Base-by-base conservation (phyloP, 23 tunicate genomes). In the Styela clava region DNA sequence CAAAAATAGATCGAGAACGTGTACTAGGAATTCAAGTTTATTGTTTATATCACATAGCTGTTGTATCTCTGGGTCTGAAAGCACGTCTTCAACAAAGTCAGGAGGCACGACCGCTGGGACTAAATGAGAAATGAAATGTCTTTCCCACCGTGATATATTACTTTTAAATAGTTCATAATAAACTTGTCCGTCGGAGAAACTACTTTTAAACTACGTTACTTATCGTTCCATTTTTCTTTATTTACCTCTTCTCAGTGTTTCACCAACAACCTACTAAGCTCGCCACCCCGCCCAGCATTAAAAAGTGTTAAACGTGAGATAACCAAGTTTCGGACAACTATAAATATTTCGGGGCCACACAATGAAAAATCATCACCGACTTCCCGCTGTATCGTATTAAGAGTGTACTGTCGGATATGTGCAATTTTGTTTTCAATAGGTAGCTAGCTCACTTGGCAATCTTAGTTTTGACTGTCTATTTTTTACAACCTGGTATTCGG, bases 201-300 rank as follows among this genome's bases (percentile, higher is more conserved):
- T 19, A 21, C 64, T 21, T 61, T 61, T 21, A 19, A 21, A 19
- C 21, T n/a, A n/a, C 64, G 19, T 21, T 61, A 21, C 21, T 19
- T 19, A 61, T 61, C 64, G 64, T 19, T 61, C 64, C 64, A 61
- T 61, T 61, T 61, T 61, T 61, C 64, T 19, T 61, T 61, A 19
- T 61, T 61, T 19, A 19, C 19, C 19, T 61, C 64, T 19, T 19
- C 21, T 21, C 64, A 61, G 64, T 61, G 20, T 21, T 61, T 61
- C 20, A 61, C 21, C 19, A 19, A 21, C 19, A 61, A 21, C 19
- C 64, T 19, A 61, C 64, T 61, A 19, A 21, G 64, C 64, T 61
- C 64, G 64, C 64, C 64, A 61, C 64, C 64, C 64, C 64, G 19
- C 64, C 64, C 21, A 21, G 64, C 64, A 61, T 61, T 61, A 61